Conservation (phyloP, 2,888 invertebrate genomes). For the Hydrotaea diabolus region DNA sequence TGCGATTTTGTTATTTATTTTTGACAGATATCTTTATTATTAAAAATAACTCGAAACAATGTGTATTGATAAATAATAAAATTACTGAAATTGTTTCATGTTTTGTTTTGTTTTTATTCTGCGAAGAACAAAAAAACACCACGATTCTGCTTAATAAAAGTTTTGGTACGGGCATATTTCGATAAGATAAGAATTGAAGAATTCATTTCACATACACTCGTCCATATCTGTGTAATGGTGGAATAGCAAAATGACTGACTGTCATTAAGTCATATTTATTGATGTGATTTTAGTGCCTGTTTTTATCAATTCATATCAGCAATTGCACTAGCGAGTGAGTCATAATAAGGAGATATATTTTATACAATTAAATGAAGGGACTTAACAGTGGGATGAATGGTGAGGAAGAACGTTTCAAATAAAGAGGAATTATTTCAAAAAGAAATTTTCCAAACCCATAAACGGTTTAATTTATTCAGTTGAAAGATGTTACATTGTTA, state of each 20-base stretch:
- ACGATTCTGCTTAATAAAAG: no score
- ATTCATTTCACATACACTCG: neutral
- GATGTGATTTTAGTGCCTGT: constrained; percentile 8
- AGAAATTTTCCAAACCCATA: no score
- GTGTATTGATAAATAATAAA: neutral
- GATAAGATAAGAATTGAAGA: constrained; percentile 26
- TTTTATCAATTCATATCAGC: neutral
- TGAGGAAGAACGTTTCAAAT: no score
- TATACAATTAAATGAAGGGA: neutral
- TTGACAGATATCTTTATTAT: neutral
- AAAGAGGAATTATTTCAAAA: no score
- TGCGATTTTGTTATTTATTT: neutral
- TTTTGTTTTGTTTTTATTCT: neutral
- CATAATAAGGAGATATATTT: neutral
- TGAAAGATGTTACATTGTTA: no score
- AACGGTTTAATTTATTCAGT: no score
- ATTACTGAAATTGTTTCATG: neutral
- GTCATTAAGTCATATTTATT: constrained; percentile 26
- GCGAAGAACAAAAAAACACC: no score
- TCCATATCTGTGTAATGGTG: neutral
- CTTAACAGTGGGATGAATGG: neutral
- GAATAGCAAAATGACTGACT: neutral
- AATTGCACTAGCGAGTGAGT: constrained; percentile 10
- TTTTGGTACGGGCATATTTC: neutral
- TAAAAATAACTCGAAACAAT: neutral